phyloP scores from a whole-genome alignment of 2,113 vertebrate genomes.

The Amblyopsis rosae region DNA sequence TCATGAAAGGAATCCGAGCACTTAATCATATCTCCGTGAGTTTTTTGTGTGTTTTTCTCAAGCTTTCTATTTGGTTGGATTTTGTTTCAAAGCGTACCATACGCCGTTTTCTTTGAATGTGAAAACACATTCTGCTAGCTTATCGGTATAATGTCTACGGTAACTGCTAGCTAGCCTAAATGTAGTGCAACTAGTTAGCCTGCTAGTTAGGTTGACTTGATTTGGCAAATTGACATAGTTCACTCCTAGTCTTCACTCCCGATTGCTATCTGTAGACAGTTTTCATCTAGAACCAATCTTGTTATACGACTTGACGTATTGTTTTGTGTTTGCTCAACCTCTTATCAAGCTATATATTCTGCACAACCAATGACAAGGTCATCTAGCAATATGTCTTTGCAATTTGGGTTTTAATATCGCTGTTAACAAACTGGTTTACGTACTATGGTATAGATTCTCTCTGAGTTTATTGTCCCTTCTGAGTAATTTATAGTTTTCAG shows the following conservation, averaged over 20 bases:
- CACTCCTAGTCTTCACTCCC: not conserved
- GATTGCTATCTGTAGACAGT: not conserved
- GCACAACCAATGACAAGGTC: conserved; percentile 56
- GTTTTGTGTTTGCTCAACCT: not conserved
- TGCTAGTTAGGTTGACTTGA: conserved; percentile 3
- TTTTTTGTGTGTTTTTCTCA: not conserved
- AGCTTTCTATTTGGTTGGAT: rapidly evolving
- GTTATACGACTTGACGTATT: not conserved
- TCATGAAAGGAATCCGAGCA: conserved; percentile 69
- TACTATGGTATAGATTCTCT: not conserved
- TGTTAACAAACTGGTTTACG: not conserved
- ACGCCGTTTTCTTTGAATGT: not conserved
- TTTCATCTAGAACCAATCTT: not conserved
- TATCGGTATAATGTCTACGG: not conserved
- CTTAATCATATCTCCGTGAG: conserved; percentile 69
- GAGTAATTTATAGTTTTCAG: no score
- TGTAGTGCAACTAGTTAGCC: conserved; percentile 27
- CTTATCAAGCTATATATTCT: not conserved
- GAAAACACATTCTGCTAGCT: not conserved
- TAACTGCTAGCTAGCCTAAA: conserved; percentile 12
- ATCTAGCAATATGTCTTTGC: conserved; percentile 8
- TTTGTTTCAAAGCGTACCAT: no score
- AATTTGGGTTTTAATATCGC: not conserved
- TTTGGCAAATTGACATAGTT: not conserved
- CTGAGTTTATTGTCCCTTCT: not conserved